A percentile compares a stretch with the other conserved stretches of the same genome.
phyloP scores from a whole-genome alignment of 2,797 vertebrate species.

The Coendou prehensilis region DNA sequence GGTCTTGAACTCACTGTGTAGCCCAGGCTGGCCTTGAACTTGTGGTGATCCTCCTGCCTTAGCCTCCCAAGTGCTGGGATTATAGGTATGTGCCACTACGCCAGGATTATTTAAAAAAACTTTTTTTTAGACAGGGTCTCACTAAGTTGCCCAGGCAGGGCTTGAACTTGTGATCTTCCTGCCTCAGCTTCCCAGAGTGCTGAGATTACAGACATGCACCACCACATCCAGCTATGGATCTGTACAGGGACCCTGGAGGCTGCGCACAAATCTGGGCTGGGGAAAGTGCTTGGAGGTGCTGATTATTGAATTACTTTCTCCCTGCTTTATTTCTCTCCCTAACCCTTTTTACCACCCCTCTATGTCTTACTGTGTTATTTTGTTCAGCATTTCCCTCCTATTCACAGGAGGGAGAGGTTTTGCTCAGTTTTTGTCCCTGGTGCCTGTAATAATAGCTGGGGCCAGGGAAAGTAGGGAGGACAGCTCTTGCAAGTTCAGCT shows the following conservation, averaged over 20 bases:
- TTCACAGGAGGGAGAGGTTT: neutral
- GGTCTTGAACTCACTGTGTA: no score
- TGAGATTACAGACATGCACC: neutral
- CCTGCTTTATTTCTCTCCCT: neutral
- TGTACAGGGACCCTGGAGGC: neutral
- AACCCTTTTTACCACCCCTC: neutral
- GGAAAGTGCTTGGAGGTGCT: neutral
- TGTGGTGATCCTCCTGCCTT: neutral
- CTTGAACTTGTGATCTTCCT: neutral
- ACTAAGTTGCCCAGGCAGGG: neutral
- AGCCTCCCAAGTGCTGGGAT: neutral
- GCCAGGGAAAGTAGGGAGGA: rapidly evolving
- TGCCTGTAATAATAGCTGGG: no score
- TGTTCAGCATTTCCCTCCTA: neutral
- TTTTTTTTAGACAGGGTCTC: neutral
- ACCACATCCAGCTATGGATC: neutral
- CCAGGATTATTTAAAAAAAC: neutral
- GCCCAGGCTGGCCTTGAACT: neutral
- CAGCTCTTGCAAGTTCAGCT: neutral
- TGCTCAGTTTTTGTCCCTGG: neutral
- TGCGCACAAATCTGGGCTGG: neutral
- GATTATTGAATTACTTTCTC: neutral
- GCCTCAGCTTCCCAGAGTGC: neutral
- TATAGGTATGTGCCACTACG: neutral
- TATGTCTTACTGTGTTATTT: no score